Conservation (phyloP, 2,113 vertebrate species). For the Calonectris borealis region DNA sequence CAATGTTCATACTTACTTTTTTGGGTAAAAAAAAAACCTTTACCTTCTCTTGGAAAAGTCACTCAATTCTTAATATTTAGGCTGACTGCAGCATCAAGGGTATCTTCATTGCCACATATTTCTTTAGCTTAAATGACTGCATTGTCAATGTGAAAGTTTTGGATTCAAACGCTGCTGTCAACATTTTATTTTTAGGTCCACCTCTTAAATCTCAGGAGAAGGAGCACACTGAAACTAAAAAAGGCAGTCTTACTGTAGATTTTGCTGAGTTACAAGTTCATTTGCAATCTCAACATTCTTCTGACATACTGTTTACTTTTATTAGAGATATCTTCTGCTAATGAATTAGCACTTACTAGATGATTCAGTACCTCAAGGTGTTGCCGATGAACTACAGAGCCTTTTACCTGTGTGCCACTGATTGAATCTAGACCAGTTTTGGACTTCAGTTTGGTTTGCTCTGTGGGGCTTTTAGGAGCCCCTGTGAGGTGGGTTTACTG, state of each 20-base stretch:
- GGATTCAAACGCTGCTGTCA: neutral
- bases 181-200: neutral
- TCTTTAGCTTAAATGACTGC: neutral
- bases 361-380: rapidly evolving
- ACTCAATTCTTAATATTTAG: neutral
- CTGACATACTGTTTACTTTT: neutral
- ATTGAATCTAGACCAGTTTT: neutral
- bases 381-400: neutral
- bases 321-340: neutral
- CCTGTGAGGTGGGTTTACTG: neutral
- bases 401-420: neutral
- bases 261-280: neutral
- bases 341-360: neutral
- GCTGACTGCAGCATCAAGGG: neutral
- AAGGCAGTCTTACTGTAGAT: neutral
- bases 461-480: neutral
- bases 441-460: neutral
- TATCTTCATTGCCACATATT: neutral
- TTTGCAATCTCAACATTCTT: neutral
- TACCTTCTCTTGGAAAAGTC: neutral
- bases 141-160: neutral
- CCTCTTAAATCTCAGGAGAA: neutral
- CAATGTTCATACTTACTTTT: neutral
- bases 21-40: rapidly evolving
- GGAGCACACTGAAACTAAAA: neutral